These are phyloP conservation scores for Drosophila multiciliata DNA, from an alignment of 2,888 invertebrate genomes.

Conservation along the genomic window DNA sequence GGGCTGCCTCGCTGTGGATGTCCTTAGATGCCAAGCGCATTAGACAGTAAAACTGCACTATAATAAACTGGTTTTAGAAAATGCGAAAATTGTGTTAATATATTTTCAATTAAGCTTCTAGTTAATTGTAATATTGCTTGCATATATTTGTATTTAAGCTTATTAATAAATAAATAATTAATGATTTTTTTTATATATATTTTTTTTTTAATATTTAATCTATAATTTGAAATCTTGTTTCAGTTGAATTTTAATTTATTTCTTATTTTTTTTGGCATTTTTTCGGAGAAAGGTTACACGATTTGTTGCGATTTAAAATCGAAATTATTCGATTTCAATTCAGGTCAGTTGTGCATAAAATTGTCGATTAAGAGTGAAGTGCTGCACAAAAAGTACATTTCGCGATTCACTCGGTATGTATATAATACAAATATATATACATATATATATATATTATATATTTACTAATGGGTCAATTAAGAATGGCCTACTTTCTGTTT, in stretches of 20 bases:
- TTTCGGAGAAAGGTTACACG: neutral
- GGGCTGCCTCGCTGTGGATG: conserved; percentile 13
- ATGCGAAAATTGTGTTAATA: neutral
- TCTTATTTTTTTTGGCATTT: neutral
- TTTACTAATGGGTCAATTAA: neutral
- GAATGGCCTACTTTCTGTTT: neutral
- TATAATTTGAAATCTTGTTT: neutral
- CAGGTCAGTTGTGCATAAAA: neutral
- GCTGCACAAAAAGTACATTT: neutral
- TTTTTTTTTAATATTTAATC: too few relatives aligned
- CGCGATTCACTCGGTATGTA: too few relatives aligned
- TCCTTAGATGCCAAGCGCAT: conserved; percentile 51
- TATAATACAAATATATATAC: too few relatives aligned
- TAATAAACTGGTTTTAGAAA: neutral
- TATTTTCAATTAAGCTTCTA: neutral
- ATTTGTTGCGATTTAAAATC: neutral
- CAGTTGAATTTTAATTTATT: neutral
- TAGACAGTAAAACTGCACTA: conserved; percentile 31
- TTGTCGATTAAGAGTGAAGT: too few relatives aligned
- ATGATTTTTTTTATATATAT: too few relatives aligned
- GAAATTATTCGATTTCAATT: neutral
- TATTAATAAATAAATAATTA: neutral
- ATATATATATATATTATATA: neutral
- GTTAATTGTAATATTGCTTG: neutral
- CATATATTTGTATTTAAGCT: too few relatives aligned